Conservation (phyloP, 1,140 invertebrate genomes). For the Trachymyrmex cornetzi region DNA sequence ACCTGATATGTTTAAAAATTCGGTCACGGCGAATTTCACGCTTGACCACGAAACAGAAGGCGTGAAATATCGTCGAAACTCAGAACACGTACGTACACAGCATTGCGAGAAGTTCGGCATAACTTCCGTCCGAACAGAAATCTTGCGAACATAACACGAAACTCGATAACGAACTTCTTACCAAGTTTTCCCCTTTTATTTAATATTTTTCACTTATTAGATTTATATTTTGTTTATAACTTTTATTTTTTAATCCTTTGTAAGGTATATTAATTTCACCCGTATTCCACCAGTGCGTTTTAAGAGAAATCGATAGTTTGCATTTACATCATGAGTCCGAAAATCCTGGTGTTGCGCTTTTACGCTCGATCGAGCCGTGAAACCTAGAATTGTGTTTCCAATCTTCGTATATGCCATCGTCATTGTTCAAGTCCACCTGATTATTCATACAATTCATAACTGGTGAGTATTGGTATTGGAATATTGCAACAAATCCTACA, state of each 20-base stretch:
- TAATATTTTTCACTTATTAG: no score
- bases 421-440: conserved; percentile 51
- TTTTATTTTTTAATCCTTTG: not conserved
- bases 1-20: conserved; percentile 84
- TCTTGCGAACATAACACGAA: not conserved
- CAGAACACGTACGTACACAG: conserved; percentile 22
- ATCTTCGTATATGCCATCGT: conserved; percentile 31
- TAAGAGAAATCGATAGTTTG: not conserved
- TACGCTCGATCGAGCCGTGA: not conserved
- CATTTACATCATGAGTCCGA: conserved; percentile 2
- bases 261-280: conserved; percentile 5
- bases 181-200: not conserved
- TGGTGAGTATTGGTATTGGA: conserved; percentile 19
- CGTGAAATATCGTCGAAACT: conserved; percentile 39
- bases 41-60: conserved; percentile 37
- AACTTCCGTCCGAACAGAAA: conserved; percentile 12
- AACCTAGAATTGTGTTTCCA: conserved; percentile 30
- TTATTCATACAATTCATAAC: conserved; percentile 49
- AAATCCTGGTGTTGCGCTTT: not conserved
- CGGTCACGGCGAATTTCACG: conserved; percentile 74
- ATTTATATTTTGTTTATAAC: not conserved
- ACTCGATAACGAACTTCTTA: conserved; percentile 16
- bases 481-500: conserved; percentile 52
- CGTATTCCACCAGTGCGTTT: not conserved
- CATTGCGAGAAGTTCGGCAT: conserved; percentile 9